Base-by-base conservation (phyloP, 2,888 invertebrate genomes). In the Mamestra brassicae region DNA sequence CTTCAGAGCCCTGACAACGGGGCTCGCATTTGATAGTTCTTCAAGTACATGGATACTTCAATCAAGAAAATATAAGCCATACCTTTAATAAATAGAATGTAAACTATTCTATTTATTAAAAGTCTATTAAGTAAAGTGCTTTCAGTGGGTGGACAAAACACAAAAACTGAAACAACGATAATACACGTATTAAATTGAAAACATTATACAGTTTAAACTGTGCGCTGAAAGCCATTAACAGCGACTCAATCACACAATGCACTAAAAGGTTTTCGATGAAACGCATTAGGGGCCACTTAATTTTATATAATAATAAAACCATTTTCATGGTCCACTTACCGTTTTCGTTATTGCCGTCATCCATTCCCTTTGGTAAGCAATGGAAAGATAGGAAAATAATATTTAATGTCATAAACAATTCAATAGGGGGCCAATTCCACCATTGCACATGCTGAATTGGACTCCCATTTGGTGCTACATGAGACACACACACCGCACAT, bases 291-390 rank as follows among this genome's bases (percentile, higher is more conserved):
- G 7, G 7, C 17, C 77, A 50, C 61, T 77, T 62, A 11, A 36
- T 70, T 55, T 61, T 62, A 47, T 58, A 50, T 10, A 55, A 69
- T 52, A 52, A 1, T 69, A 47, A 17, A 62, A 38, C 57, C 34
- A 58, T 17, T 66, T 17, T 45, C 6, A 55, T 74, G 54, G 45
- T 71, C n/a, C 47, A 97, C 98, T 97, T 95, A 98, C 98, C 93
- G 98, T 98, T 95, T 98, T 98, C 85, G 98, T 97, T 89, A 98
- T 98, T 71, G 98, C 98, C 73, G 97, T 97, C 97, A 98, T 97
- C 98, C 98, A 98, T 86, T 98, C 98, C 93, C 98, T 98, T 95
- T n/a, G 10, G 74, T 52, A 1, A 78, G 87, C 88, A 82, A 74
- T 73, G 67, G 78, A 83, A 73, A 65, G 34, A 69, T 2, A 57